Evolutionary conservation across 2,797 vertebrate genomes (phyloP).

Genomic region (Sebastes cheni): DNA sequence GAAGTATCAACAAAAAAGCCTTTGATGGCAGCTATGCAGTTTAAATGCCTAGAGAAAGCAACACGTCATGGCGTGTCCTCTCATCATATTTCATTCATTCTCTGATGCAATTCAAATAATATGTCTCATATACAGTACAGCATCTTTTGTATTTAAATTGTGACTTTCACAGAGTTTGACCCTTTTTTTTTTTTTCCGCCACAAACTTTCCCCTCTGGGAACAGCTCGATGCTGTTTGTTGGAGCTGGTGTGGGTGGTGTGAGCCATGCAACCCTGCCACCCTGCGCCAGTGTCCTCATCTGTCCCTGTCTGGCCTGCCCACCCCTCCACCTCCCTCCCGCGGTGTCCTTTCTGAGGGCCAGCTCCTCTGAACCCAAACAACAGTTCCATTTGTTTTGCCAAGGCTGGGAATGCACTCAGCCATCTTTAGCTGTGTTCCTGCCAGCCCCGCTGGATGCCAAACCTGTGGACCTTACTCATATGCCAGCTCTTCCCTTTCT

Average conservation of each 20-base stretch:
- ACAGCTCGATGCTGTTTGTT: slow-evolving; percentile 46
- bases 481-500: slow-evolving; percentile 64
- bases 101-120: background rate
- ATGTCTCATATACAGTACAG: background rate
- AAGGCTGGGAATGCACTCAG: slow-evolving; percentile 75
- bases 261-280: slow-evolving; percentile 60
- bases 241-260: slow-evolving; percentile 62
- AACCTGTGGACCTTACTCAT: slow-evolving; percentile 65
- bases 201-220: slow-evolving; percentile 44
- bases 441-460: slow-evolving; percentile 67
- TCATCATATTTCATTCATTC: background rate
- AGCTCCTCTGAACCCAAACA: slow-evolving; percentile 79
- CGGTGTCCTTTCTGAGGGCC: slow-evolving; percentile 72
- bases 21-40: slow-evolving; percentile 11
- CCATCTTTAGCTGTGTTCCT: slow-evolving; percentile 68
- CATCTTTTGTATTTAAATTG: slow-evolving; percentile 12
- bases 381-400: slow-evolving; percentile 80
- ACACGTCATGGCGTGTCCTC: background rate
- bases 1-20: slow-evolving; percentile 6
- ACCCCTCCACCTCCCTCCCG: slow-evolving; percentile 58
- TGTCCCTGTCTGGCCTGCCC: slow-evolving; percentile 70
- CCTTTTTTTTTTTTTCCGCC: background rate
- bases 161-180: slow-evolving; percentile 26
- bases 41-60: slow-evolving; percentile 10
- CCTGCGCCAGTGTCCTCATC: slow-evolving; percentile 70